phyloP scores from a whole-genome alignment of 2,113 vertebrate genomes.

The Mola mola region DNA sequence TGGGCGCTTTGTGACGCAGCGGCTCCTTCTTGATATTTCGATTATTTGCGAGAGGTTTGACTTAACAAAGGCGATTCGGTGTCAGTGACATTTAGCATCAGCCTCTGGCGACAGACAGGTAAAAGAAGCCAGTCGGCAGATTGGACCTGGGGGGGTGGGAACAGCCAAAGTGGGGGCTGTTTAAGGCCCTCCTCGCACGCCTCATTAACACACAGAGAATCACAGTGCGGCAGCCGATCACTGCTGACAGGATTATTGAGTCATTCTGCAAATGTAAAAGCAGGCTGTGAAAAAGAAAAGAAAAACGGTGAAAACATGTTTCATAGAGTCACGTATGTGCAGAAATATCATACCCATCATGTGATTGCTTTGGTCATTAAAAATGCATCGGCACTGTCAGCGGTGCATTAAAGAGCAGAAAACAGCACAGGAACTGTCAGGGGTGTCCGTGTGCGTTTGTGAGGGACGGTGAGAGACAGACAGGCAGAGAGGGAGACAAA shows the following conservation, averaged over 20 bases:
- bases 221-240: constrained; percentile 7
- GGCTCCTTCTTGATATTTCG: constrained; percentile 45
- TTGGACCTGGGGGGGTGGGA: constrained; percentile 66
- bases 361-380: constrained; percentile 11
- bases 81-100: constrained; percentile 95
- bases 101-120: constrained; percentile 89
- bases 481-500: constrained; percentile 57
- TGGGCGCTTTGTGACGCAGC: constrained; percentile 43
- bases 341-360: too few species aligned
- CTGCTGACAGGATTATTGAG: constrained; percentile 1
- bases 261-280: neutral
- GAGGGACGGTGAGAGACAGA: constrained; percentile 57
- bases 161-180: constrained; percentile 16
- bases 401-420: constrained; percentile 26
- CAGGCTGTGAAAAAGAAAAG: too few species aligned
- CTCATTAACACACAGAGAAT: constrained; percentile 30
- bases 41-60: constrained; percentile 67
- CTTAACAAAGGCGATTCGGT: constrained; percentile 78
- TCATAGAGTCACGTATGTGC: too few species aligned
- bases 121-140: constrained; percentile 94
- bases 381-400: constrained; percentile 2
- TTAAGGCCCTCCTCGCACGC: constrained; percentile 27
- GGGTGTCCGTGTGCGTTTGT: constrained; percentile 53
- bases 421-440: constrained; percentile 43
- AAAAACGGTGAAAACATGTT: too few species aligned